A percentile compares a stretch with the other conserved stretches of the same genome.
These are phyloP conservation scores for Anas bernieri DNA, from an alignment of 2,797 vertebrate species.

Conservation along the genomic window DNA sequence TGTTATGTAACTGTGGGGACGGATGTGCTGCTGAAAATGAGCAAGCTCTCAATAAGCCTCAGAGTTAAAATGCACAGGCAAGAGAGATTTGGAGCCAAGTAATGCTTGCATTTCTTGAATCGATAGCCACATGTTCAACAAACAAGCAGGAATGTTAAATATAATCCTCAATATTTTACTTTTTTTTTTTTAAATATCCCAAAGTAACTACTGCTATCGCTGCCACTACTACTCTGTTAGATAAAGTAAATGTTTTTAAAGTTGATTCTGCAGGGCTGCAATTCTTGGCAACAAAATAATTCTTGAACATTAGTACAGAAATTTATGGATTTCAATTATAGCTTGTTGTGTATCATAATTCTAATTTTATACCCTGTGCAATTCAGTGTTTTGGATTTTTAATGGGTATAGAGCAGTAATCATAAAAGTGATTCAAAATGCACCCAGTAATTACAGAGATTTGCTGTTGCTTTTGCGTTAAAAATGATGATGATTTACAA, in stretches of 20 bases:
- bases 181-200: neutral
- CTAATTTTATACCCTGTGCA: conserved; percentile 77
- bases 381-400: conserved; percentile 81
- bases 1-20: neutral
- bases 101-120: neutral
- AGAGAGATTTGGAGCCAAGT: neutral
- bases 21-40: neutral
- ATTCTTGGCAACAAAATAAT: conserved; percentile 74
- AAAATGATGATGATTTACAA: conserved; percentile 80
- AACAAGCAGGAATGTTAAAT: neutral
- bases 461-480: conserved; percentile 80
- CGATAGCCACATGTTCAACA: too few relatives aligned
- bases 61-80: neutral
- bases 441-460: conserved; percentile 82
- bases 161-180: neutral
- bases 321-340: conserved; percentile 83
- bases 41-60: neutral
- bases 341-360: conserved; percentile 79
- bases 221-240: neutral
- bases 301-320: conserved; percentile 63
- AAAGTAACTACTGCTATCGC: neutral
- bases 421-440: conserved; percentile 83
- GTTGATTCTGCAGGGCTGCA: conserved; percentile 58
- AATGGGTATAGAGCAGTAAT: conserved; percentile 80
- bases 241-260: conserved; percentile 68